Percentiles rank a stretch among this genome's conserved stretches.
Conservation (phyloP, 2,888 invertebrate genomes). For the Mechanitis mazaeus region DNA sequence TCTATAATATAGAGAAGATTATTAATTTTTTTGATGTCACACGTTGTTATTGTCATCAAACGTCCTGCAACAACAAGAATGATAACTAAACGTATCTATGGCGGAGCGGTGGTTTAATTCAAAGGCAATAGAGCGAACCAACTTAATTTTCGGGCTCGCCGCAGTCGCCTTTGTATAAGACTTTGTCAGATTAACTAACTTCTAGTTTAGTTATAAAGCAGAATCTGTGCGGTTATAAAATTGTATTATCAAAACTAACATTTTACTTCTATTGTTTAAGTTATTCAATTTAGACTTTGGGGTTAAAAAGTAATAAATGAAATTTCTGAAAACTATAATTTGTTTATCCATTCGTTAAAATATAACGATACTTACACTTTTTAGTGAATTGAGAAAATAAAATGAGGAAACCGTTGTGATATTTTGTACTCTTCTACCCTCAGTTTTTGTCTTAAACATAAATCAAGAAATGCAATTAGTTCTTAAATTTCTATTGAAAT, state of each 20-base stretch:
- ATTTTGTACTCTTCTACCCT: no score
- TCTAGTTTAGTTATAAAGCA: slow-evolving; percentile 47
- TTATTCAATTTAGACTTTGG: no score
- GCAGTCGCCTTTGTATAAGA: slow-evolving; percentile 69
- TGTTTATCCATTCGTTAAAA: no score
- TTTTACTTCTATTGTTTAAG: no score
- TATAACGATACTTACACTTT: no score
- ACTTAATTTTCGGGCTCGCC: slow-evolving; percentile 73
- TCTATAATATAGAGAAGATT: not conserved
- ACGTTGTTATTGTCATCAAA: slow-evolving; percentile 28
- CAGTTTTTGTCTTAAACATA: no score
- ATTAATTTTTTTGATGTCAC: not conserved
- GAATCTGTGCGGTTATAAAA: slow-evolving; percentile 18
- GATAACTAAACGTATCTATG: slow-evolving; percentile 28
- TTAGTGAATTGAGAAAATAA: no score
- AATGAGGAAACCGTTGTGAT: no score
- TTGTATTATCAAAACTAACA: slow-evolving; percentile 18
- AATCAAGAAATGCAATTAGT: no score
- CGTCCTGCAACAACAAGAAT: slow-evolving; percentile 33
- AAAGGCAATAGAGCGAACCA: slow-evolving; percentile 69
- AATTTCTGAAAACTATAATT: no score
- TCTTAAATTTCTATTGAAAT: not conserved
- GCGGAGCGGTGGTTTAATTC: slow-evolving; percentile 55
- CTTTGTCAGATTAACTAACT: slow-evolving; percentile 63
- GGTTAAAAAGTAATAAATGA: no score